Percentiles rank a stretch among this genome's conserved stretches.
These are phyloP conservation scores for Fopius arisanus DNA, from an alignment of 1,140 invertebrate genomes.

Conservation along the genomic window DNA sequence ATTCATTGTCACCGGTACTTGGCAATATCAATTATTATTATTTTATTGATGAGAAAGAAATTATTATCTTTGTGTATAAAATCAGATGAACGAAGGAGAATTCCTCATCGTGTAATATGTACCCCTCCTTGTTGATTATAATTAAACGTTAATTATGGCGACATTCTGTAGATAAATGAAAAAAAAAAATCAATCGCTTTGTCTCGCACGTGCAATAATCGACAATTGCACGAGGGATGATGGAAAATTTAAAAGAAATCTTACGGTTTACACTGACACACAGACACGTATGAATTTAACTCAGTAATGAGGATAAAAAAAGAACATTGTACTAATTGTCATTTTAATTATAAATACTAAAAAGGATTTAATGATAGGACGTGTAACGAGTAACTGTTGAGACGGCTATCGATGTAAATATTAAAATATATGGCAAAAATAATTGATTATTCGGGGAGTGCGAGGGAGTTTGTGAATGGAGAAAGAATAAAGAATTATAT, in stretches of 20 bases:
- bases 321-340: conserved; percentile 51
- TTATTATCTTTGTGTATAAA: conserved; percentile 58
- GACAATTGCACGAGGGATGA: conserved; percentile 20
- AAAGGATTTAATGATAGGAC: conserved; percentile 38
- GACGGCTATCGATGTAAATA: conserved; percentile 59
- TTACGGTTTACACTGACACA: conserved; percentile 35
- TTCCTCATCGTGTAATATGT: conserved; percentile 53
- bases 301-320: conserved; percentile 6
- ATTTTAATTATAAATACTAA: conserved; percentile 54
- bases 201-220: conserved; percentile 28
- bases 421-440: conserved; percentile 19
- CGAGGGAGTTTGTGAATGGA: conserved; percentile 10
- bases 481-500: conserved; percentile 42
- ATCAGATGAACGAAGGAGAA: conserved; percentile 36
- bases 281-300: conserved; percentile 26
- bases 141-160: conserved; percentile 41
- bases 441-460: conserved; percentile 7
- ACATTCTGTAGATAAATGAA: conserved; percentile 31
- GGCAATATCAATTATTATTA: conserved; percentile 12
- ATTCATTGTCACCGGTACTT: neutral
- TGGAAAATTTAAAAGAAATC: conserved; percentile 18
- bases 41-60: conserved; percentile 1
- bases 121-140: conserved; percentile 53
- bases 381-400: conserved; percentile 56
- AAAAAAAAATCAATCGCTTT: conserved; percentile 6